Percentiles rank a stretch among this genome's conserved stretches.
These are phyloP conservation scores for Sinocyclocheilus anophthalmus DNA, from an alignment of 2,113 vertebrate genomes.

Conservation along the genomic window DNA sequence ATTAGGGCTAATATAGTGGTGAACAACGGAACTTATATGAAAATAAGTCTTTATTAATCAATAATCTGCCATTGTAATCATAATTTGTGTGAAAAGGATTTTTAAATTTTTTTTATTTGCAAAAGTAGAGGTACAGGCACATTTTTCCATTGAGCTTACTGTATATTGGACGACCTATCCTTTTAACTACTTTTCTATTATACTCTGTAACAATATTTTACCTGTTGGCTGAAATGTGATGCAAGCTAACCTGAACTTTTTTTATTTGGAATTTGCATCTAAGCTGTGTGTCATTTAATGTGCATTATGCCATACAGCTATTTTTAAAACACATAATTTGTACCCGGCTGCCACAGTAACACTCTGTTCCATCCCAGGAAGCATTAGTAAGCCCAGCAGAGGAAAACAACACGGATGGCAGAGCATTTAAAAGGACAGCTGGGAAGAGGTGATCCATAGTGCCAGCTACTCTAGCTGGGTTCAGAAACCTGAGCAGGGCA, in stretches of 20 bases:
- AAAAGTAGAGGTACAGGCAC: background rate
- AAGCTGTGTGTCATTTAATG: background rate
- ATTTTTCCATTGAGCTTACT: background rate
- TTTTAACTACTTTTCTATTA: background rate
- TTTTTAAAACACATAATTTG: conserved; percentile 25
- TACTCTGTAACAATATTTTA: background rate
- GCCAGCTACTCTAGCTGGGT: conserved; percentile 2
- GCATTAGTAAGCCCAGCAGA: background rate
- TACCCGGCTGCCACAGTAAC: background rate
- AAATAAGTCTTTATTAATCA: background rate
- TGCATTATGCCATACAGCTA: background rate
- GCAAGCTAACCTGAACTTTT: background rate
- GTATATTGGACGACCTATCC: background rate
- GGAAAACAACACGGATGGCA: conserved; percentile 10
- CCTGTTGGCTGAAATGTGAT: background rate
- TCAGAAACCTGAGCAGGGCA: conserved; percentile 32
- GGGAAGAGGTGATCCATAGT: conserved; percentile 10
- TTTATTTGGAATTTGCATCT: background rate
- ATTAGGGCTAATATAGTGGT: background rate
- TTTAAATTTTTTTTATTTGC: background rate
- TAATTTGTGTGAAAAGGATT: background rate
- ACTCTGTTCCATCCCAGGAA: conserved; percentile 16
- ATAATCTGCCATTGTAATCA: background rate
- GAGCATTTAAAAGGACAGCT: conserved; percentile 19
- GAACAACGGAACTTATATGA: background rate